A percentile compares a stretch with the other conserved stretches of the same genome.
These are phyloP conservation scores for Magallana angulata DNA, from an alignment of 1,140 invertebrate genomes.

Conservation along the genomic window DNA sequence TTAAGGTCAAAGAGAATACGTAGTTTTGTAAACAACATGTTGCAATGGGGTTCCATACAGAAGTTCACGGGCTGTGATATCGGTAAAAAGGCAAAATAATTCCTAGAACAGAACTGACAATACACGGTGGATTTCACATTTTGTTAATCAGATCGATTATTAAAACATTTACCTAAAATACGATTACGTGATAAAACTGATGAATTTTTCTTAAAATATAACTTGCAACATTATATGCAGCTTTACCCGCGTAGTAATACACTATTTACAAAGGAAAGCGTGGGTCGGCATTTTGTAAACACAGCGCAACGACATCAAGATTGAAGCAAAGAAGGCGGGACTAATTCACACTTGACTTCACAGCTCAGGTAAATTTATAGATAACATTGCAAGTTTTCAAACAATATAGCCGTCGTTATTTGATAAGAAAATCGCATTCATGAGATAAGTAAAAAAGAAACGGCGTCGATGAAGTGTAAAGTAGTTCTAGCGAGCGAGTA, in stretches of 20 bases:
- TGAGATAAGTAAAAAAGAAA: no score
- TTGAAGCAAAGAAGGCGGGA: neutral
- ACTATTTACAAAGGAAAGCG: neutral
- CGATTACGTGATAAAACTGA: neutral
- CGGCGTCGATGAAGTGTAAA: no score
- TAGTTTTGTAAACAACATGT: neutral
- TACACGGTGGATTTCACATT: neutral
- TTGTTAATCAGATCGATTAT: neutral
- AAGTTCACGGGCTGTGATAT: neutral
- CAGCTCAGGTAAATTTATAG: neutral
- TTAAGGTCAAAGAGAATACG: neutral
- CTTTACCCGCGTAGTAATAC: neutral
- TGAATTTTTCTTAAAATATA: neutral
- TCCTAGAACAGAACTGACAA: neutral
- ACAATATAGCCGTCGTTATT: no score
- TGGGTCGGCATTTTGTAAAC: neutral
- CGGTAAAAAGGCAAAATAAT: neutral
- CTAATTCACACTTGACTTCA: neutral
- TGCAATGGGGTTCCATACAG: neutral
- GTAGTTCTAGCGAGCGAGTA: no score
- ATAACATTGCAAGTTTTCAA: neutral
- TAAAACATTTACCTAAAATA: neutral
- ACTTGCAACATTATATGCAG: neutral
- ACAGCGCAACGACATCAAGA: neutral
- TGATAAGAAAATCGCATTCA: no score